Evolutionary conservation across 2,797 vertebrate species (phyloP), one percentile per base, ranked within the genome.

Genomic region (Karalla daura): DNA sequence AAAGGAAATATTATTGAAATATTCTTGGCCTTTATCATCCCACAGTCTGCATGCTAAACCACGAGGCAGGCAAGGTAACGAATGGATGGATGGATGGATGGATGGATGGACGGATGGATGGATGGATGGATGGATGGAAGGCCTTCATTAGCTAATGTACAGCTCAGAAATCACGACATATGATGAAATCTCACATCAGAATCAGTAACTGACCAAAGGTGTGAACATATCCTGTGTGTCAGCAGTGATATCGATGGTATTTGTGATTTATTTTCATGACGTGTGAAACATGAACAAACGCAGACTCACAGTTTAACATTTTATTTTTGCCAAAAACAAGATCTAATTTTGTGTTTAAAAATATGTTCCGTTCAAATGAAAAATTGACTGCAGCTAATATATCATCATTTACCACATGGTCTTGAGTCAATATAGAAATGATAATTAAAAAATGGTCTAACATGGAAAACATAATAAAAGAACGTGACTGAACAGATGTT

Each of bases 321-420:
- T 82, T 86, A 84, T 87, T 76, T 89, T 76, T 15, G 18, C 27
- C 41, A 66, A 65, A 83, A 72, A 67, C 11, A 1, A 63, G n/a
- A 68, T 47, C 63, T 40, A 20, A 35, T 21, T 44, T 18, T 56
- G 2, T 46, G 7, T 54, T 35, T 73, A 14, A 50, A 70, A 73
- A 70, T 14, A 30, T 25, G 55, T 40, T 25, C 11, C 50, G 5
- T 50, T 60, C 20, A n/a, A 24, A 23, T 20, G 15, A 40, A 25
- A 40, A 24, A 62, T 28, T 44, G 44, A 47, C 50, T 18, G 11
- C 17, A 53, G 11, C n/a, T 45, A n/a, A n/a, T n/a, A n/a, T n/a
- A n/a, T n/a, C n/a, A n/a, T n/a, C n/a, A n/a, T 10, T 43, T 20
- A 17, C 13, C 27, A 41, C 27, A 25, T 39, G 6, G 11, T 46